These are phyloP conservation scores for Vanessa atalanta DNA, from an alignment of 1,140 invertebrate genomes.

Conservation along the genomic window DNA sequence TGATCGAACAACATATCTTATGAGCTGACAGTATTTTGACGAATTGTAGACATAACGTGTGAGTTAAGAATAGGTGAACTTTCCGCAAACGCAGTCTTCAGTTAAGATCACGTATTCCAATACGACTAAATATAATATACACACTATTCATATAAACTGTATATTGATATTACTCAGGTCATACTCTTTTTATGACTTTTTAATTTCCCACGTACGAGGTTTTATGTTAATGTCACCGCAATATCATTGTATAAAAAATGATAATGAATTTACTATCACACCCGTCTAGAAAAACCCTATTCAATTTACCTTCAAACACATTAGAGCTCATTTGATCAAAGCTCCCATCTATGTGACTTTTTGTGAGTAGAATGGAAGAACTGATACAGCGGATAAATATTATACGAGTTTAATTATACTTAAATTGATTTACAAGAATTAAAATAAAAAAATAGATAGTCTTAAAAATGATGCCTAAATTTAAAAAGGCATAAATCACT, in stretches of 20 bases:
- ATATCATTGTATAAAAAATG: conserved; percentile 9
- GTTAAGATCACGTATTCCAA: not conserved
- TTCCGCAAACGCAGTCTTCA: too few species aligned
- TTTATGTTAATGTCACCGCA: not conserved
- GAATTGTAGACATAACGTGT: too few species aligned
- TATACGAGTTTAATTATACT: not conserved
- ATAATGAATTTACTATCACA: conserved; percentile 18
- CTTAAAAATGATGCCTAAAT: too few species aligned
- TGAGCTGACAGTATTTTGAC: too few species aligned
- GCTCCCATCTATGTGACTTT: not conserved
- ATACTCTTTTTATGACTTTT: not conserved
- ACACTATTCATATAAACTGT: not conserved
- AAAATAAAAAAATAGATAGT: not conserved
- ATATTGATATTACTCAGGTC: not conserved
- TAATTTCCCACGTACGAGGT: not conserved
- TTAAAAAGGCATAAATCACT: too few species aligned
- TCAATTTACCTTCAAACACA: conserved; percentile 15
- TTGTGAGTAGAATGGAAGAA: not conserved
- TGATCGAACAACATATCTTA: too few species aligned
- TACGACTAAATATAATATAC: not conserved
- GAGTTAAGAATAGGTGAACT: too few species aligned
- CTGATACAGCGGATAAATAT: not conserved
- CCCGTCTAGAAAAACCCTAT: conserved; percentile 11
- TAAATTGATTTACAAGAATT: not conserved
- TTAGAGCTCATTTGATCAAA: conserved; percentile 7